phyloP scores from a whole-genome alignment of 2,113 vertebrate species.

The Polypterus senegalus region DNA sequence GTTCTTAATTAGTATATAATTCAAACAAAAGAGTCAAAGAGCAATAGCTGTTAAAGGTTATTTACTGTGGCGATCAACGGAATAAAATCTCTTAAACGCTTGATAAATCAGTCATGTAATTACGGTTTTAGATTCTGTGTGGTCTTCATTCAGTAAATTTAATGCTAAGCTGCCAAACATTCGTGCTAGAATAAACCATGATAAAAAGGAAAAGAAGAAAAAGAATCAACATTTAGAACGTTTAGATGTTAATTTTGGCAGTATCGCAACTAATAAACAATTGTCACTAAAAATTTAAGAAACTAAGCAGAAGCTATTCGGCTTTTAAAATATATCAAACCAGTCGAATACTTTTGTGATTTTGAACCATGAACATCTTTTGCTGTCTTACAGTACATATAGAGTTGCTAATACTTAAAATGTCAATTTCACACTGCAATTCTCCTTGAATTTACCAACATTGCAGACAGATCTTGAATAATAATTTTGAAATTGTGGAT shows the following conservation, averaged over 20 bases:
- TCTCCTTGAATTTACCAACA: background rate
- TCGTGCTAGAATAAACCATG: slow-evolving; percentile 54
- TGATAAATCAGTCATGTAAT: slow-evolving; percentile 21
- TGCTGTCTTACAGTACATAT: background rate
- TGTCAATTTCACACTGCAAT: no score
- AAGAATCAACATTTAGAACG: slow-evolving; percentile 49
- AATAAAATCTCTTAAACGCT: slow-evolving; percentile 1
- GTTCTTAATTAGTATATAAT: slow-evolving; percentile 8
- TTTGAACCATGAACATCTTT: slow-evolving; percentile 16
- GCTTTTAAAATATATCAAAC: slow-evolving; percentile 82
- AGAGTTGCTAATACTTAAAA: no score
- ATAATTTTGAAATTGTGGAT: background rate
- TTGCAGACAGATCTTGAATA: background rate
- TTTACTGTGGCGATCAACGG: slow-evolving; percentile 14
- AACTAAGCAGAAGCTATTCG: slow-evolving; percentile 61
- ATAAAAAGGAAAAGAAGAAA: slow-evolving; percentile 66
- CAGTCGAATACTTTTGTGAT: slow-evolving; percentile 28
- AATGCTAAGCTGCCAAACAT: slow-evolving; percentile 45
- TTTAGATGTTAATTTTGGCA: slow-evolving; percentile 66
- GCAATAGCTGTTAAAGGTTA: slow-evolving; percentile 4
- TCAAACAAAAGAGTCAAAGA: slow-evolving; percentile 17
- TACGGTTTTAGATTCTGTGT: slow-evolving; percentile 55
- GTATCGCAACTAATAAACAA: slow-evolving; percentile 90
- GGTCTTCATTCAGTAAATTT: slow-evolving; percentile 49
- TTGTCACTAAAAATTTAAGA: slow-evolving; percentile 59